Evolutionary conservation across 2,797 vertebrate genomes (phyloP), one percentile per base, ranked within the genome.

Genomic region (Galago senegalensis): DNA sequence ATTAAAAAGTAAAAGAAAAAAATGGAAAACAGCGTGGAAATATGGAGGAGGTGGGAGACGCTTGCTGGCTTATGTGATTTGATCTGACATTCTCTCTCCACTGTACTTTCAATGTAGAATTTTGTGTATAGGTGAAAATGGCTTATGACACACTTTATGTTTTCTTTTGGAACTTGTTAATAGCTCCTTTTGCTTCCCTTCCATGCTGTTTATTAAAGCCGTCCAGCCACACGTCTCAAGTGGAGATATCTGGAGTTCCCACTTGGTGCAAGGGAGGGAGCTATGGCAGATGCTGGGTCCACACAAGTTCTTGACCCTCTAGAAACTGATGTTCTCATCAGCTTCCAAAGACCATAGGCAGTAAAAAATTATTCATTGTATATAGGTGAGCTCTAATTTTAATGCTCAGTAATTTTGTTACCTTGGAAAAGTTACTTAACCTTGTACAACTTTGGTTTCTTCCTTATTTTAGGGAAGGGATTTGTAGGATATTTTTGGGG

Each of bases 51-150:
- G 7, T 61, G 17, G 82, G 60, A 79, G n/a, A 34, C 82, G n/a
- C 58, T 56, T 77, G 12, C 46, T 73, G 31, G 89, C n/a, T 81
- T 91, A 65, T 80, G 3, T 25, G 72, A 40, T 81, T 89, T 18
- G 7, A n/a, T 88, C 72, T 21, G 27, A 25, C 46, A 34, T 73
- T 31, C 49, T 31, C 21, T 14, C 46, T 89, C 29, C 5, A 49
- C 31, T 92, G 21, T 85, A 40, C n/a, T 94, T 93, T 87, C 79
- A 70, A 40, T 29, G n/a, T 17, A 56, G 75, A 91, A 37, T 49
- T 79, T 9, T 67, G 34, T 31, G 2, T n/a, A 21, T 53, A 46
- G 58, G 79, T 56, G 43, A 72, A 75, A 73, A 31, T 37, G 65
- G 49, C 12, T 29, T 25, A 43, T 29, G 60, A 61, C 7, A 11